Conservation (phyloP, 2,113 vertebrate genomes). For the Elephantulus edwardii region DNA sequence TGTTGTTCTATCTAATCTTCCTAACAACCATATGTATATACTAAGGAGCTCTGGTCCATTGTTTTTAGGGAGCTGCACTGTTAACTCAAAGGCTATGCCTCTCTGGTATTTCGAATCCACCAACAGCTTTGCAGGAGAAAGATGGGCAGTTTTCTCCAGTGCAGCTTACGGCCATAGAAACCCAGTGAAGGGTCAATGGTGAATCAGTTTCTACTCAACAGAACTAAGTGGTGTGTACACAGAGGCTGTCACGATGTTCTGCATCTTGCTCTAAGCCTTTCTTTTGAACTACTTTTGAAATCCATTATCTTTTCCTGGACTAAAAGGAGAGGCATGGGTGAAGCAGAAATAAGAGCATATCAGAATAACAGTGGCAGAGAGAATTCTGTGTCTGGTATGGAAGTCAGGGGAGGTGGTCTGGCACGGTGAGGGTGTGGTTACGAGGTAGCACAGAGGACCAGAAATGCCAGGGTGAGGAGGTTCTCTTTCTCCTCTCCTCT, state of each 20-base stretch:
- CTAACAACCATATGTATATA: too few species aligned
- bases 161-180: too few species aligned
- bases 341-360: not conserved
- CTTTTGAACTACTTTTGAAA: not conserved
- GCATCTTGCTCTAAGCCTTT: not conserved
- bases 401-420: not conserved
- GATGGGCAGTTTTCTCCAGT: too few species aligned
- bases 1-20: not conserved
- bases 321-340: not conserved
- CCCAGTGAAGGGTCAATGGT: too few species aligned
- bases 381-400: rapidly evolving
- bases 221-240: not conserved
- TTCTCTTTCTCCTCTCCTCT: too few species aligned
- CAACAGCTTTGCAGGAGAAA: too few species aligned
- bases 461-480: rapidly evolving
- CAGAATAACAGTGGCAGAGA: not conserved
- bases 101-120: too few species aligned
- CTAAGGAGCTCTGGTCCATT: too few species aligned
- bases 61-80: too few species aligned
- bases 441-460: rapidly evolving
- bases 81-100: too few species aligned
- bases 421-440: too few species aligned
- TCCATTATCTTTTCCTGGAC: not conserved
- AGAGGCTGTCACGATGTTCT: not conserved
- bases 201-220: too few species aligned